Base-by-base conservation (phyloP, 2,113 vertebrate genomes). In the Chaetorhynchus papuensis region DNA sequence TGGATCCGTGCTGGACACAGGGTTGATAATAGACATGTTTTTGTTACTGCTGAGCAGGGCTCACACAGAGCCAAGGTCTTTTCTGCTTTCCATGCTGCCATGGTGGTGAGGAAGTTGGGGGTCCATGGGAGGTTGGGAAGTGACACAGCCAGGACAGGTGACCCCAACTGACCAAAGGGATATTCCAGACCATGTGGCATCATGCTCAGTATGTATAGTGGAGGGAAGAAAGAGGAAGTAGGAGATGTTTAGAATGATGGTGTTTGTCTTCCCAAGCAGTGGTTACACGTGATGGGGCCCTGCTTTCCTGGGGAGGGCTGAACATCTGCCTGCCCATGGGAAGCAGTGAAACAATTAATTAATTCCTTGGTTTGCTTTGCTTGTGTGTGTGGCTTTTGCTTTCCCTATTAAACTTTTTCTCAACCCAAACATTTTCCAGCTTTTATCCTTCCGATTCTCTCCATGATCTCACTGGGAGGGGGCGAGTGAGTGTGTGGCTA, bases 61-160 rank as follows among this genome's bases (percentile, higher is more conserved):
- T 77, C 27, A 59, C 22, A 33, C 2, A 19, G 72, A 60, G 24
- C 30, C 30, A 16, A 47, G 33, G 5, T 5, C 22, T 19, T 52
- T 45, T 45, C 19, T 53, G 39, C 54, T 60, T 45, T 23, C 18
- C 10, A 3, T 13, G 5, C 18, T 37, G 33, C 22, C 17, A 33
- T 0, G 0, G 14, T 28, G 60, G 10, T 9, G 26, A 45, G 27
- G 18, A 0, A 2, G 3, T 9, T 45, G 22, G 10, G 63, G 7
- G 1, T 27, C 5, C 14, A 3, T 5, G 13, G 52, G 37, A 75
- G 30, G 8, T 0, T 49, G 70, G 26, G 20, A 68, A 37, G 37
- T 8, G 11, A 50, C 50, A 49, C 15, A 41, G 26, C 35, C 5
- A 1, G 60, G 44, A 31, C 21, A 31, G 7, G 14, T 44, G 53